Base-by-base conservation (phyloP, 2,888 invertebrate species). In the Caenorhabditis uteleia region DNA sequence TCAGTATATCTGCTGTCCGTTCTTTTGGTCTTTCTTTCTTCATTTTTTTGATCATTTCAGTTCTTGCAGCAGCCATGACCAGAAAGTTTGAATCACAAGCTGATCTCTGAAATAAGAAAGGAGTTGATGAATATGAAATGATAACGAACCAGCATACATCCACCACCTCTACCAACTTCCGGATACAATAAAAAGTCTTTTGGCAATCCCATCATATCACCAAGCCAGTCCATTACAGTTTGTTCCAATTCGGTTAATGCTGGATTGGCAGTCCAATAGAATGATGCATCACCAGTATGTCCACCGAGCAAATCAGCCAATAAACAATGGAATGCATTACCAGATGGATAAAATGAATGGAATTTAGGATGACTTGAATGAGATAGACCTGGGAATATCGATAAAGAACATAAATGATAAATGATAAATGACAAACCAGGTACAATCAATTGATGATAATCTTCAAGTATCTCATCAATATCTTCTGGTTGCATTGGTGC, bases 141-240 rank as follows among this genome's bases (percentile, higher is more conserved):
- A 23, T 16, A 46, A 42, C 48, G 42, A n/a, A n/a, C n/a, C n/a
- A n/a, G 54, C 58, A 64, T 64, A 29, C 53, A 53, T 14, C 64
- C 64, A 20, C 64, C 64, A 21, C 64, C 64, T 21, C 54, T 48
- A 49, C 57, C 50, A 12, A 53, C 64, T n/a, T 57, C 57, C 2
- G 64, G 57, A 33, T 40, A 53, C 49, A 58, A 36, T 0, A 64
- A 29, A 36, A 64, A 50, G 33, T 64, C 64, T 50, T 45, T 49
- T 3, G 64, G 64, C 27, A 64, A 29, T 1, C 40, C 58, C 58
- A 64, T 64, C 57, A 58, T 54, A 27, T 64, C 58, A 14, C 64
- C 64, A 25, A 64, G 29, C 64, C 64, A 64, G 46, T 58, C 58
- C 64, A 64, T 64, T 54, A 64, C 58, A 6, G 54, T 23, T 3